These are phyloP conservation scores for Thymelicus sylvestris DNA, from an alignment of 2,888 invertebrate species.

Conservation along the genomic window DNA sequence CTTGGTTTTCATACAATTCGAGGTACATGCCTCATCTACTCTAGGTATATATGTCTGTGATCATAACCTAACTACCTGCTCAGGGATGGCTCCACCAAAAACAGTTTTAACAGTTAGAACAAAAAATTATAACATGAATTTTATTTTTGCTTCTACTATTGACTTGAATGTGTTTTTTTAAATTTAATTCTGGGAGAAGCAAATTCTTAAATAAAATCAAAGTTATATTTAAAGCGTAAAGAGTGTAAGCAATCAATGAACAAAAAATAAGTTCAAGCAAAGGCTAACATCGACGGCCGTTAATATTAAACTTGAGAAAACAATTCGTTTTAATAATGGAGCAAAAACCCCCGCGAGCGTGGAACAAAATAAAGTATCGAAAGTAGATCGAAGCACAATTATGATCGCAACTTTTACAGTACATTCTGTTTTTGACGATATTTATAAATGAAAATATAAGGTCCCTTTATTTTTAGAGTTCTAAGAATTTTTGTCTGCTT, in stretches of 20 bases:
- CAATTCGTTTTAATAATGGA: constrained; percentile 76
- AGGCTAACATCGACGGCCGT: constrained; percentile 51
- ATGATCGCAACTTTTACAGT: constrained; percentile 58
- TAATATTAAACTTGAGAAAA: constrained; percentile 65
- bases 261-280: constrained; percentile 39
- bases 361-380: constrained; percentile 74
- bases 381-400: constrained; percentile 64
- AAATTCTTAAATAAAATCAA: background rate
- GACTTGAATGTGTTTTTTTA: too few species aligned
- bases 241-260: constrained; percentile 34
- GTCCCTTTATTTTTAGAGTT: too few species aligned
- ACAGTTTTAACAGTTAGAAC: too few species aligned
- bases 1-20: too few species aligned
- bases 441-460: too few species aligned
- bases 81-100: too few species aligned
- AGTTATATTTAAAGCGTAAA: constrained; percentile 23
- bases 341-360: constrained; percentile 62
- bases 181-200: background rate
- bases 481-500: too few species aligned
- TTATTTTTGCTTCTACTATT: too few species aligned
- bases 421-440: constrained; percentile 12
- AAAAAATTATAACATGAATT: too few species aligned
- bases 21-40: too few species aligned
- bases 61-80: too few species aligned
- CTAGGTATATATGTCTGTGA: too few species aligned